Evolutionary conservation across 2,888 invertebrate genomes (phyloP).

Genomic region (Hirtodrosophila histrioides): DNA sequence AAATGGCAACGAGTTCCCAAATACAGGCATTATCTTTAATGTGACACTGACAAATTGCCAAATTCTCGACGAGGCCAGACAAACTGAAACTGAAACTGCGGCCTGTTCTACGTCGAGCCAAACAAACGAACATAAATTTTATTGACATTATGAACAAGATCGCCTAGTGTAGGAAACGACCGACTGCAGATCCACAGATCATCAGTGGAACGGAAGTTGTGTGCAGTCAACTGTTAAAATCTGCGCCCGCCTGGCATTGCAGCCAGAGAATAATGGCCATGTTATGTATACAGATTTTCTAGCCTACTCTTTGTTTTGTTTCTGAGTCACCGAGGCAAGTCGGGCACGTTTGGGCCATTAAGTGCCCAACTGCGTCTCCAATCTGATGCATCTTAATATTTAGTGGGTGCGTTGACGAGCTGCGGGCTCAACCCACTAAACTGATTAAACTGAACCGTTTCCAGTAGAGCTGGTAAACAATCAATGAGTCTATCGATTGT

Average conservation of each 20-base stretch:
- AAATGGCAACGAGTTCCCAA: conserved; percentile 20
- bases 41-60: conserved; percentile 75
- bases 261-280: conserved; percentile 64
- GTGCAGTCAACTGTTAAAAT: conserved; percentile 75
- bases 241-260: conserved; percentile 35
- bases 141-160: conserved; percentile 78
- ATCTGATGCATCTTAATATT: conserved; percentile 17
- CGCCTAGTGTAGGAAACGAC: conserved; percentile 55
- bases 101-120: conserved; percentile 15
- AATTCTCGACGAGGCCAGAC: conserved; percentile 71
- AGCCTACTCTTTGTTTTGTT: not conserved
- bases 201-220: conserved; percentile 76
- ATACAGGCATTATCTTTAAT: conserved; percentile 45
- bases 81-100: conserved; percentile 28
- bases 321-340: conserved; percentile 36
- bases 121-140: conserved; percentile 75
- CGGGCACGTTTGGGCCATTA: conserved; percentile 62
- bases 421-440: conserved; percentile 19
- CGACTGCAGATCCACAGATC: conserved; percentile 16
- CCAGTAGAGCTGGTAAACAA: too few species aligned
- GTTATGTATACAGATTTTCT: conserved; percentile 28
- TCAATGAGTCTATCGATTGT: too few species aligned
- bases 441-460: too few species aligned
- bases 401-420: conserved; percentile 1
- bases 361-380: conserved; percentile 22